Conservation (phyloP, 2,113 vertebrate genomes). For the Trematomus loennbergii region DNA sequence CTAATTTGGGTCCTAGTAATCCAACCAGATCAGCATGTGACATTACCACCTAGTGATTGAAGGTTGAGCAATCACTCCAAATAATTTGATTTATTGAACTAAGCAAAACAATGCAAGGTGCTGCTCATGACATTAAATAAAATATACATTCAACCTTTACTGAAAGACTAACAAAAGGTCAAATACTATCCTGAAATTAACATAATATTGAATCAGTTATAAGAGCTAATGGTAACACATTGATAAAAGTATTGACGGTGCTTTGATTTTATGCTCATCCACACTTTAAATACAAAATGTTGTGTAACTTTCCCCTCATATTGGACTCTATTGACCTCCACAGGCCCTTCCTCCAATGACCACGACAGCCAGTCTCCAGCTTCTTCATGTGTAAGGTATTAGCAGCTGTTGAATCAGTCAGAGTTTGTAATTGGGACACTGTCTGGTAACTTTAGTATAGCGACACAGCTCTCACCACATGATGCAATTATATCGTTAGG, state of each 20-base stretch:
- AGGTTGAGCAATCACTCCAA: conserved; percentile 24
- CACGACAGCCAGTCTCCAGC: neutral
- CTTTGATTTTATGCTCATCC: neutral
- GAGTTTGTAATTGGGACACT: conserved; percentile 37
- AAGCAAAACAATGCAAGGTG: neutral
- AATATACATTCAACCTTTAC: neutral
- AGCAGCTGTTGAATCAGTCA: conserved; percentile 29
- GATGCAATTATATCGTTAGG: conserved; percentile 22
- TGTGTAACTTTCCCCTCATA: neutral
- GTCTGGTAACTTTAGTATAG: conserved; percentile 4
- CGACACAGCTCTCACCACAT: conserved; percentile 27
- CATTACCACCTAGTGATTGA: conserved; percentile 20
- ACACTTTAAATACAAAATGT: neutral
- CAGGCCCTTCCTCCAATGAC: neutral
- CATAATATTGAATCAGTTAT: neutral
- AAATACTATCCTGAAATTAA: neutral
- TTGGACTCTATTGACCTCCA: neutral
- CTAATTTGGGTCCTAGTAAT: conserved; percentile 60
- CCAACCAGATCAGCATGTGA: conserved; percentile 53
- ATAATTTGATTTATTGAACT: conserved; percentile 27
- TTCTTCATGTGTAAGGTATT: conserved; percentile 16
- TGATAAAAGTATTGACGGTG: neutral
- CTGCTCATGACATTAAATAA: conserved; percentile 3
- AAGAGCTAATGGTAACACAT: neutral
- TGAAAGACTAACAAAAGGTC: neutral